These are phyloP conservation scores for Aythya baeri DNA, from an alignment of 2,113 vertebrate species.

Conservation along the genomic window DNA sequence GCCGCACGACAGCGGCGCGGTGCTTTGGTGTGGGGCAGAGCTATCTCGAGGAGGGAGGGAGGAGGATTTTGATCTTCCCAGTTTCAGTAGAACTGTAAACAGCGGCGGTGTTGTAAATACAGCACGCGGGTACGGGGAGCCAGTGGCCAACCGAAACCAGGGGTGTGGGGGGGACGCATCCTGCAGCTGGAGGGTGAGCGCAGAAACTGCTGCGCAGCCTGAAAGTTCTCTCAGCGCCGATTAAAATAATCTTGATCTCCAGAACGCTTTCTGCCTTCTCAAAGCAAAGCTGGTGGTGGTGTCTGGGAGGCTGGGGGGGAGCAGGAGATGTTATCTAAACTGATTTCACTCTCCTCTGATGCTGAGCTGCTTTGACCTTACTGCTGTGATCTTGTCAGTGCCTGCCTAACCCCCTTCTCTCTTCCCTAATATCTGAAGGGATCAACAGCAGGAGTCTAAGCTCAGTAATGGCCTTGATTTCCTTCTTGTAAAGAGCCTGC, in stretches of 20 bases:
- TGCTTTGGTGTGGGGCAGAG: background rate
- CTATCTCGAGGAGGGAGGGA: background rate
- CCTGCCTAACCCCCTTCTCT: background rate
- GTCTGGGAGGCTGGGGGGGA: background rate
- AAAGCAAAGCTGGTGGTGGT: background rate
- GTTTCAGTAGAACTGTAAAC: conserved; percentile 17
- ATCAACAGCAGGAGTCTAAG: background rate
- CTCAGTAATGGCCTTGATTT: background rate
- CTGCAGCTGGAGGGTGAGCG: background rate
- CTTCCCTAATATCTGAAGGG: background rate
- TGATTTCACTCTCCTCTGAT: background rate
- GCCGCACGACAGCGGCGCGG: no score
- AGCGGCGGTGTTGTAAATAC: background rate
- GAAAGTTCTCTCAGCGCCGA: background rate
- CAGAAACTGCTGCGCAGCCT: background rate
- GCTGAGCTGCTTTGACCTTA: background rate
- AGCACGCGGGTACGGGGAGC: background rate
- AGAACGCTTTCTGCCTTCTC: background rate
- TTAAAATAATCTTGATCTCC: background rate
- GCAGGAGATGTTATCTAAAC: background rate
- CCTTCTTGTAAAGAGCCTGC: background rate
- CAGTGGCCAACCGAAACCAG: background rate
- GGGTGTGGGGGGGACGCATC: background rate
- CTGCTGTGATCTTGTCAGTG: background rate
- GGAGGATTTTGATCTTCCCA: conserved; percentile 3